Base-by-base conservation (phyloP, 2,888 invertebrate species). In the Cremastinae sp. region DNA sequence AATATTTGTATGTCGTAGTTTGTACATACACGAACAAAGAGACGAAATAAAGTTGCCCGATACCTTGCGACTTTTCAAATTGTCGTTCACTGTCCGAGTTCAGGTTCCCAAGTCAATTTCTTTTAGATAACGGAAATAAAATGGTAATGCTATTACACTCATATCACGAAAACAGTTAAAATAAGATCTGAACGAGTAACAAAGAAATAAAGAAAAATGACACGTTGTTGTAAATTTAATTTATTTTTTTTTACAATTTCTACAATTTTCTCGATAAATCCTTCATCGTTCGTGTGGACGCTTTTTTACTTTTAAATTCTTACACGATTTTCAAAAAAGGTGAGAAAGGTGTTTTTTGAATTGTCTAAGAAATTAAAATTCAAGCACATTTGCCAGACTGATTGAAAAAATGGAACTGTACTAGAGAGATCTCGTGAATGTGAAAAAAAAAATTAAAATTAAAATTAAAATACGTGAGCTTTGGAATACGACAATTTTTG, bases 1-100 rank as follows among this genome's bases (percentile, higher is more conserved):
- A 28, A 85, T 83, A 83, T 86, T 86, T 86, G 83, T 85, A 86
- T 86, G 82, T 82, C 73, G 81, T 86, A 86, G 85, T 72, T 78
- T 83, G 81, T 85, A 83, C 79, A 84, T 82, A 86, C 80, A 79
- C 81, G 61, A 75, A 71, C 59, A 37, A 20, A 16, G 39, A 37
- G 12, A 12, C 45, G 35, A 39, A 41, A 53, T 41, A 66, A 45
- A 76, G 71, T 75, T 62, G 65, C 49, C 65, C 69, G 45, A 37
- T 58, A 74, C 47, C 49, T 43, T 55, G 70, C 39, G 64, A 70
- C 61, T 65, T 74, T 1, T 61, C 59, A 37, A 65, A 74, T 53
- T 12, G 59, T 16, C 56, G 22, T 56, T 20, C 9, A 53, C 49
- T n/a, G 10, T 58, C 18, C 14, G 41, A 47, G n/a, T 75, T 75